Base-by-base conservation (phyloP, 2,888 invertebrate genomes). In the Drosophila pseudotalamancana region DNA sequence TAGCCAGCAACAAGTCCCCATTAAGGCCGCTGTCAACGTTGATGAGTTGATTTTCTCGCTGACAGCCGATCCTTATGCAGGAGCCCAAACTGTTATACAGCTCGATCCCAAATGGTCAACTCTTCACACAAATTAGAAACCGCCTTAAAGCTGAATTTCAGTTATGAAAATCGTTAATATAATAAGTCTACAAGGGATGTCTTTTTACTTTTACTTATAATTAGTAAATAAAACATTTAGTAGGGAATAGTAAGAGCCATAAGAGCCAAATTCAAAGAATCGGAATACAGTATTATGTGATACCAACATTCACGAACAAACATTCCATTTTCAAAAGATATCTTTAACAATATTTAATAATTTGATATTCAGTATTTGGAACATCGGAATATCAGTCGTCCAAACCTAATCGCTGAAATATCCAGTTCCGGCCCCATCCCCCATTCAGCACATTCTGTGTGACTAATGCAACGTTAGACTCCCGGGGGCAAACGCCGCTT, bases 41-140 rank as follows among this genome's bases (percentile, higher is more conserved):
- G 86, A 85, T 85, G 83, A 81, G 86, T 81, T 81, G 86, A 81
- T 79, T 85, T 72, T 78, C 61, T 61, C 51, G 50, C 29, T 85
- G 80, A 78, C 80, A 85, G 74, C 12, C 71, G 66, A 57, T 74
- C 79, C 85, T 74, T 80, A 78, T 68, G 85, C 57, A 81, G 78
- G 68, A 60, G 43, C 14, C 19, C 18, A 50, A 21, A 16, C 40
- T 37, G 35, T 42, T 46, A 46, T 27, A 35, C 27, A 8, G 27
- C 5, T 12, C 25, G 19, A 8, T 18, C 27, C 27, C 12, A n/a
- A 21, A 29, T n/a, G 29, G 31, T 6, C 9, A 42, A 12, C 11
- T 9, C 16, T 42, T 42, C 40, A 42, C 40, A 25, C 40, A 42
- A 42, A 42, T 42, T 23, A 42, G 40, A 42, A 25, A 25, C 11